phyloP scores from a whole-genome alignment of 2,888 invertebrate species.

The Eurytoma adleriae region DNA sequence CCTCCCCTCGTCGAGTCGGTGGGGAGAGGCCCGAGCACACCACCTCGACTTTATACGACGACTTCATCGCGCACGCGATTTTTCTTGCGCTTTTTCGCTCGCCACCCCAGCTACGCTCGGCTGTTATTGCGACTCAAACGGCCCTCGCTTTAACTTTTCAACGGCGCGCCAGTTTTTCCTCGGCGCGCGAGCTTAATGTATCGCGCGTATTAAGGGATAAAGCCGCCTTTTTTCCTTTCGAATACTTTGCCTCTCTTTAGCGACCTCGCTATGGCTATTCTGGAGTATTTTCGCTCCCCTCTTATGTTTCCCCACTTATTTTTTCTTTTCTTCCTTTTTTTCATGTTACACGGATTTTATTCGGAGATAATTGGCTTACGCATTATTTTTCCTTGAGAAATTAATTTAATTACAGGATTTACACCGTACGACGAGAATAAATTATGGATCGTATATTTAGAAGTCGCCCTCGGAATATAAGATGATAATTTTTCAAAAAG shows the following conservation, averaged over 20 bases:
- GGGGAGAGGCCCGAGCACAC: background rate
- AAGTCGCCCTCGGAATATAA: too few relatives aligned
- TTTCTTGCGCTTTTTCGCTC: constrained; percentile 26
- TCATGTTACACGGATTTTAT: too few relatives aligned
- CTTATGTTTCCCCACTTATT: background rate
- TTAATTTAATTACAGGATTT: too few relatives aligned
- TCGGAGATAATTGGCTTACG: too few relatives aligned
- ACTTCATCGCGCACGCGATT: constrained; percentile 47
- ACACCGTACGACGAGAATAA: too few relatives aligned
- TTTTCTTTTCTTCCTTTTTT: background rate
- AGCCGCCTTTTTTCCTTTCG: background rate
- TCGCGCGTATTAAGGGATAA: constrained; percentile 26
- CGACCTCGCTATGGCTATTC: background rate
- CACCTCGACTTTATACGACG: constrained; percentile 7
- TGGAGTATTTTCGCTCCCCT: too few relatives aligned
- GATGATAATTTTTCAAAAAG: too few relatives aligned
- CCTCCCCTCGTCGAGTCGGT: background rate
- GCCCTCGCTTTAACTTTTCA: constrained; percentile 42
- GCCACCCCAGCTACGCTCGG: background rate
- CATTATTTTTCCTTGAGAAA: too few relatives aligned
- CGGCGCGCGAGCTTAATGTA: constrained; percentile 14
- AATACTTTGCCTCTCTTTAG: background rate
- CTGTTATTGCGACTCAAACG: constrained; percentile 35
- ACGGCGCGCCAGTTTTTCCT: background rate
- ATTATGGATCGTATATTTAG: too few relatives aligned